phyloP scores from a whole-genome alignment of 2,113 vertebrate species.

The Rhinichthys klamathensis region DNA sequence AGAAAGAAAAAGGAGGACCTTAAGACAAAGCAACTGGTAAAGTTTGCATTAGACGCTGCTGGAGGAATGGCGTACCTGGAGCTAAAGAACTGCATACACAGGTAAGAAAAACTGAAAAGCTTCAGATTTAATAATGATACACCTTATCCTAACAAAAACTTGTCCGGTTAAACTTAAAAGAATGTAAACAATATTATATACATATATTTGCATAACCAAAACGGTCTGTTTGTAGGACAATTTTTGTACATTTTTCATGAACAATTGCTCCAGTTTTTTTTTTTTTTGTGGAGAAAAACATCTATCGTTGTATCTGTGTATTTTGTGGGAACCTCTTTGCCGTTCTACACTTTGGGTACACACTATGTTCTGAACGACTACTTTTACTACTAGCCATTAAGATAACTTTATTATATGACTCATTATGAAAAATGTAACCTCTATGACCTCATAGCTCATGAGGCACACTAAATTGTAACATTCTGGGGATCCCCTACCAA shows the following conservation, averaged over 20 bases:
- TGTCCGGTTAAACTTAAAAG: neutral
- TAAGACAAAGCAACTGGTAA: conserved; percentile 91
- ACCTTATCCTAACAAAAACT: neutral
- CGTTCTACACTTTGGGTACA: too few relatives aligned
- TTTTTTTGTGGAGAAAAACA: too few relatives aligned
- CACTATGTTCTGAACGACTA: too few relatives aligned
- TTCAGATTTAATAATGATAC: neutral
- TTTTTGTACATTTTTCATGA: neutral
- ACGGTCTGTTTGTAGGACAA: neutral
- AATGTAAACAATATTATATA: neutral
- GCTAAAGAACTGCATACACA: conserved; percentile 97
- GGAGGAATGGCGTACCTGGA: conserved; percentile 95
- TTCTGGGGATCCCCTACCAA: too few relatives aligned
- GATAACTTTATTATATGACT: too few relatives aligned
- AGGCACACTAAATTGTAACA: too few relatives aligned
- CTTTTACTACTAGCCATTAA: too few relatives aligned
- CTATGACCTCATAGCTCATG: too few relatives aligned
- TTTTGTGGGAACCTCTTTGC: too few relatives aligned
- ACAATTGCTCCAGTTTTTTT: neutral
- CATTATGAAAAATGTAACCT: too few relatives aligned
- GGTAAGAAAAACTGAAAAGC: conserved; percentile 75
- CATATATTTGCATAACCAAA: neutral
- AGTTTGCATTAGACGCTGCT: conserved; percentile 90
- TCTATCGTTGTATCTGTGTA: too few relatives aligned
- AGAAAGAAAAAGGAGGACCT: conserved; percentile 97